Evolutionary conservation across 2,888 invertebrate species (phyloP).

Genomic region (Myathropa florea): DNA sequence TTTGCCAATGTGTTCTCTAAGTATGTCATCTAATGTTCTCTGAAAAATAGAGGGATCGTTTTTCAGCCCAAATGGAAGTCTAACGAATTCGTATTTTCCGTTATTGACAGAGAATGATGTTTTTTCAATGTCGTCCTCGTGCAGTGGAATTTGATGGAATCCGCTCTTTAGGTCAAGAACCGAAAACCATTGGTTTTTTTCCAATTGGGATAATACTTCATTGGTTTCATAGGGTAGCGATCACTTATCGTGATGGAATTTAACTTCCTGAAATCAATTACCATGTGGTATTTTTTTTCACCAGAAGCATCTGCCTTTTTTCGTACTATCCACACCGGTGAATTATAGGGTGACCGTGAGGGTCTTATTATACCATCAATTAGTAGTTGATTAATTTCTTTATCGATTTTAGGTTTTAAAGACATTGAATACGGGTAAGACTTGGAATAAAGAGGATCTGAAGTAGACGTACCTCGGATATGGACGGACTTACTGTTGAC

Average conservation of each 20-base stretch:
- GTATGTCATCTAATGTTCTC: conserved; percentile 11
- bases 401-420: conserved; percentile 2
- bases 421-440: conserved; percentile 18
- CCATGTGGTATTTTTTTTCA: conserved; percentile 35
- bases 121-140: conserved; percentile 31
- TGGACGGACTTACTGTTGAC: too few relatives aligned
- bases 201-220: conserved; percentile 25
- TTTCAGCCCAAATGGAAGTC: conserved; percentile 36
- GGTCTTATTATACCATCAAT: too few relatives aligned
- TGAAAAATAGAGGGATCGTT: conserved; percentile 44
- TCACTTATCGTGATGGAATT: not conserved
- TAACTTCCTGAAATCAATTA: conserved; percentile 37
- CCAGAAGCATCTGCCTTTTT: too few relatives aligned
- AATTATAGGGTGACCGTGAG: too few relatives aligned
- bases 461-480: too few relatives aligned
- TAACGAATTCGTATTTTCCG: too few relatives aligned
- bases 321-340: too few relatives aligned
- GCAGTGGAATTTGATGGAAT: conserved; percentile 33
- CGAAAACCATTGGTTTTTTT: conserved; percentile 12
- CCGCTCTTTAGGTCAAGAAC: conserved; percentile 32
- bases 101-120: conserved; percentile 36
- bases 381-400: not conserved
- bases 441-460: conserved; percentile 11
- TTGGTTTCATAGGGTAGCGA: not conserved
- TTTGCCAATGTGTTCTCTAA: conserved; percentile 6